phyloP scores from a whole-genome alignment of 2,888 invertebrate genomes.

The Mesoligia furuncula region DNA sequence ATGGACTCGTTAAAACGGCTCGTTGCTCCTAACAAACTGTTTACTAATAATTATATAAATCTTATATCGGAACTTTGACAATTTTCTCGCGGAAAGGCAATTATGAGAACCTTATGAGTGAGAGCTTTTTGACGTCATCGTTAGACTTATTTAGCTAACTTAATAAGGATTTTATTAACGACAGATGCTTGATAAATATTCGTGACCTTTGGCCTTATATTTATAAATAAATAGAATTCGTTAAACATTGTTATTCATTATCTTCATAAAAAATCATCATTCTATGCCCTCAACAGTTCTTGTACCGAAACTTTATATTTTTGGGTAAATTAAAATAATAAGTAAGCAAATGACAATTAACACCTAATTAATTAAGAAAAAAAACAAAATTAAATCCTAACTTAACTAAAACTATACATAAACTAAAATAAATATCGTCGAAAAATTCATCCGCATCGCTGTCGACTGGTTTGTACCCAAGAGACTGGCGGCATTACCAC shows the following conservation, averaged over 20 bases:
- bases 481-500: no score
- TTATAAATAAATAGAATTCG: neutral
- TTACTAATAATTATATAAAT: slow-evolving; percentile 59
- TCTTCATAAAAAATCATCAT: neutral
- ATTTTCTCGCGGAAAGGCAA: slow-evolving; percentile 41
- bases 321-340: no score
- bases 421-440: no score
- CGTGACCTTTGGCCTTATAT: neutral
- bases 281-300: neutral
- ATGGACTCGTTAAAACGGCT: slow-evolving; percentile 69
- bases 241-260: neutral
- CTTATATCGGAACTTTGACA: slow-evolving; percentile 43
- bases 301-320: neutral
- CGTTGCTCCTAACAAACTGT: slow-evolving; percentile 60
- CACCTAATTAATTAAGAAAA: no score
- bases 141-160: slow-evolving; percentile 27
- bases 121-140: slow-evolving; percentile 48
- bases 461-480: no score
- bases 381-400: no score
- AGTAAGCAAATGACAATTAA: no score
- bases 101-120: slow-evolving; percentile 44
- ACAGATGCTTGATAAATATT: slow-evolving; percentile 1
- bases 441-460: no score
- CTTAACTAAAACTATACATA: no score
- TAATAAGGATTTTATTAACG: slow-evolving; percentile 26